phyloP scores from a whole-genome alignment of 1,140 invertebrate genomes.

The Cotesia typhae region DNA sequence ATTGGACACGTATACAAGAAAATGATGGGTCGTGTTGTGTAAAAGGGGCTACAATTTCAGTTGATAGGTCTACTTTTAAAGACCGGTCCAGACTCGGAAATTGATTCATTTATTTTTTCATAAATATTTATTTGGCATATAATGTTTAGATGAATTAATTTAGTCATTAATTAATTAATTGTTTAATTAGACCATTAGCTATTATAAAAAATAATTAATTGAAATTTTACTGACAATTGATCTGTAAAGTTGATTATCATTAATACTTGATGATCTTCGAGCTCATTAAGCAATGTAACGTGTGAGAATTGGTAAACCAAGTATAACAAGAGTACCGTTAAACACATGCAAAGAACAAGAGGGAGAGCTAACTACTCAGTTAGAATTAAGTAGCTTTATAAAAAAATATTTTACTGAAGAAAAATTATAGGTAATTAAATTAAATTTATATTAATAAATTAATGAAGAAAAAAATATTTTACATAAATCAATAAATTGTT shows the following conservation, averaged over 20 bases:
- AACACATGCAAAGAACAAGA: constrained; percentile 27
- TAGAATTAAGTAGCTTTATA: not conserved
- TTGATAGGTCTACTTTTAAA: not conserved
- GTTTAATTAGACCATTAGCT: too few species aligned
- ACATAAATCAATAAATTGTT: too few species aligned
- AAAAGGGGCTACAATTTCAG: constrained; percentile 5
- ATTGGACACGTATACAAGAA: not conserved
- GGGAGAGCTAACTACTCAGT: too few species aligned
- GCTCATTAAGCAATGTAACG: constrained; percentile 9
- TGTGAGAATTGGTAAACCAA: constrained; percentile 36
- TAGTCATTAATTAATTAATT: too few species aligned
- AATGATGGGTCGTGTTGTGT: not conserved
- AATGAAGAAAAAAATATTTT: not conserved
- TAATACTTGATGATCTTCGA: not conserved
- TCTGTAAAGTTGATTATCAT: too few species aligned
- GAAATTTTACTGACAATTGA: too few species aligned
- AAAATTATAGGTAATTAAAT: not conserved
- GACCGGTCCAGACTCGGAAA: constrained; percentile 6
- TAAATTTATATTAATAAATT: not conserved
- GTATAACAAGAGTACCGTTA: constrained; percentile 34
- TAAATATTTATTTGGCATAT: too few species aligned
- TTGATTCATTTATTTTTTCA: too few species aligned
- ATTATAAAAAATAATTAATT: too few species aligned
- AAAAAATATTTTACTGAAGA: not conserved
- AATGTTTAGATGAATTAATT: too few species aligned